Conservation (phyloP, 1,140 invertebrate species). For the Phenacoccus solenopsis region DNA sequence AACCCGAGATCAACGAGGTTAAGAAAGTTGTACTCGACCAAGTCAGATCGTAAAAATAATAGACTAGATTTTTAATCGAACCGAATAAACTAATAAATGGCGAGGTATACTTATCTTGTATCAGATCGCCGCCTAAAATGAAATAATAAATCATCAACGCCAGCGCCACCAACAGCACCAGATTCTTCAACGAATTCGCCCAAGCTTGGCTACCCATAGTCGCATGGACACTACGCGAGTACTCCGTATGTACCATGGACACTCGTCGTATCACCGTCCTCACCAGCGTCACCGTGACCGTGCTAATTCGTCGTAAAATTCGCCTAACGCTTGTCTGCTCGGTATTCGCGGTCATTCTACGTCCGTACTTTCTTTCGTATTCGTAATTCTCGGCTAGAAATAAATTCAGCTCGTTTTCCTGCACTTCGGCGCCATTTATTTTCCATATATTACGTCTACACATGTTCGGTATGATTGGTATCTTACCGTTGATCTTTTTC, state of each 20-base stretch:
- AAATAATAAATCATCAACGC: no score
- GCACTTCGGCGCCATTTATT: neutral
- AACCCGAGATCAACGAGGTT: neutral
- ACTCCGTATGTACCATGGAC: no score
- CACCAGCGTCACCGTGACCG: neutral
- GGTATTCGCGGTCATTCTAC: neutral
- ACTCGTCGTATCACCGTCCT: neutral
- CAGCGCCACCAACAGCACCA: neutral
- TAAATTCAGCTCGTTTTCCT: neutral
- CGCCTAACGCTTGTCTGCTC: neutral
- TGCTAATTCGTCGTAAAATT: neutral
- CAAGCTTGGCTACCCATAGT: no score
- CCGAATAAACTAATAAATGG: neutral
- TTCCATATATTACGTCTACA: constrained; percentile 20
- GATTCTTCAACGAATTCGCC: neutral
- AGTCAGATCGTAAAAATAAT: neutral
- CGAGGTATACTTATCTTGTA: neutral
- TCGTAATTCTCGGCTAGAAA: neutral
- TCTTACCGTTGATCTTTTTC: constrained; percentile 27
- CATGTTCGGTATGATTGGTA: constrained; percentile 29
- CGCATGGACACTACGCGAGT: no score
- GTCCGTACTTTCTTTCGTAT: neutral
- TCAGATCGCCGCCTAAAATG: no score
- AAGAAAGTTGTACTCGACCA: neutral
- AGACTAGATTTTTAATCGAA: neutral